Percentiles rank a stretch among this genome's conserved stretches.
These are phyloP conservation scores for Pyrochroa serraticornis DNA, from an alignment of 2,888 invertebrate genomes.

Conservation along the genomic window DNA sequence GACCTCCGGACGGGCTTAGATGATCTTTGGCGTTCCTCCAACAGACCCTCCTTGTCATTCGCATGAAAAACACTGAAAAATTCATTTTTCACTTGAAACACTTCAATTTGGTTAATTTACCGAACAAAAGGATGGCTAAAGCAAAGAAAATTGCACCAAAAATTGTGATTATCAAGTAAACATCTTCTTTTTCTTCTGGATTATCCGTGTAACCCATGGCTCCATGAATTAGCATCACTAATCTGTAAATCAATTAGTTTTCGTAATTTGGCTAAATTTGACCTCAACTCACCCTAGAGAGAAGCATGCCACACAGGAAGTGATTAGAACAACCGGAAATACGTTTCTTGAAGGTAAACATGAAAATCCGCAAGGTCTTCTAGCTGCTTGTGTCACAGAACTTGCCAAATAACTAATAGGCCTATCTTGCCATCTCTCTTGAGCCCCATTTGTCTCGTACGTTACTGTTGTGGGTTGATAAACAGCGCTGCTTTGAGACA, in stretches of 20 bases:
- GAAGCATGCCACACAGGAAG: constrained; percentile 51
- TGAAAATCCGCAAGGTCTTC: constrained; percentile 64
- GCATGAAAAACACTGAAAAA: constrained; percentile 53
- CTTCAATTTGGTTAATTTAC: constrained; percentile 50
- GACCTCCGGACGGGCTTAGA: constrained; percentile 62
- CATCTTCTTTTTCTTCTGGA: constrained; percentile 50
- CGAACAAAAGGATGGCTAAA: constrained; percentile 66
- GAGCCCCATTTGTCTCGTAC: constrained; percentile 63
- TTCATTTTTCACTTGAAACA: not conserved
- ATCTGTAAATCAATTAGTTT: constrained; percentile 53
- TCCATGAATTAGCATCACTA: constrained; percentile 69
- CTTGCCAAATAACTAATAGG: constrained; percentile 56
- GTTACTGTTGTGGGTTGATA: constrained; percentile 82
- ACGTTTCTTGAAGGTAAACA: constrained; percentile 48
- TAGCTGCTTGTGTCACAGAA: constrained; percentile 62
- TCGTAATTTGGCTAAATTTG: constrained; percentile 12
- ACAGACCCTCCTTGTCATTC: constrained; percentile 52
- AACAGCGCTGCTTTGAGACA: constrained; percentile 73
- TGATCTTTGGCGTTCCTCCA: constrained; percentile 55
- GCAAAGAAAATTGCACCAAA: constrained; percentile 68
- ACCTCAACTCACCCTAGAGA: constrained; percentile 47
- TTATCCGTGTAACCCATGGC: constrained; percentile 65
- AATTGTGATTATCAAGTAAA: constrained; percentile 62
- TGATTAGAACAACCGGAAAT: constrained; percentile 51
- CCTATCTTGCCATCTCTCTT: constrained; percentile 54